Conservation (phyloP, 2,797 vertebrate species). For the Catostomus latipinnis region DNA sequence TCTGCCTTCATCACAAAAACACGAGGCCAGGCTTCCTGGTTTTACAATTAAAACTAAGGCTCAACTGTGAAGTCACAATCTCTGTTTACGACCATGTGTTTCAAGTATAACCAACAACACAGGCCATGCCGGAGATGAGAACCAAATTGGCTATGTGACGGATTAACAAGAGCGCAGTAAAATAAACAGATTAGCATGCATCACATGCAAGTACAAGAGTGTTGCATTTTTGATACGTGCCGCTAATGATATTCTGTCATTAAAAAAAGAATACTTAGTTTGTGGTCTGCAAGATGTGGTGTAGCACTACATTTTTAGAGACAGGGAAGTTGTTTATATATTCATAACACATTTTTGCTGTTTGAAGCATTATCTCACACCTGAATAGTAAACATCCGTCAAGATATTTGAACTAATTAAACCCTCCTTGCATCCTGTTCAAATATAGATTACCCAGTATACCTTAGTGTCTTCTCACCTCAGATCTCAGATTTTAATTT, state of each 20-base stretch:
- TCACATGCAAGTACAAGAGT: background rate
- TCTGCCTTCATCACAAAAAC: slow-evolving; percentile 43
- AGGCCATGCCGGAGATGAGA: background rate
- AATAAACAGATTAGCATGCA: slow-evolving; percentile 31
- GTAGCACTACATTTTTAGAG: slow-evolving; percentile 8
- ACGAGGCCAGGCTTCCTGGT: slow-evolving; percentile 30
- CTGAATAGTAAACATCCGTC: slow-evolving; percentile 41
- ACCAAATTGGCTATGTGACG: background rate
- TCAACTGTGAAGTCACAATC: slow-evolving; percentile 31
- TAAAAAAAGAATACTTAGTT: slow-evolving; percentile 32
- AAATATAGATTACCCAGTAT: slow-evolving; percentile 35
- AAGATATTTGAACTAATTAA: slow-evolving; percentile 38
- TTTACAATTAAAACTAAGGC: slow-evolving; percentile 30
- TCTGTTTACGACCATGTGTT: slow-evolving; percentile 50
- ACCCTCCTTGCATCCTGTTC: slow-evolving; percentile 28
- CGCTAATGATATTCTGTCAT: slow-evolving; percentile 42
- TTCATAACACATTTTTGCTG: background rate
- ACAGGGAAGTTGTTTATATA: background rate
- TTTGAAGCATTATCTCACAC: slow-evolving; percentile 17
- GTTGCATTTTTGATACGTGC: slow-evolving; percentile 35
- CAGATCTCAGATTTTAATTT: slow-evolving; percentile 47
- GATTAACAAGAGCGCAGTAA: slow-evolving; percentile 20
- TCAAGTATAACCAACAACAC: slow-evolving; percentile 7
- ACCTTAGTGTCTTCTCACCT: slow-evolving; percentile 25
- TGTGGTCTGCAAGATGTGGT: background rate